A percentile compares a stretch with the other conserved stretches of the same genome.
Conservation (phyloP, 2,888 invertebrate genomes). For the Pachycephus smyrnensis region DNA sequence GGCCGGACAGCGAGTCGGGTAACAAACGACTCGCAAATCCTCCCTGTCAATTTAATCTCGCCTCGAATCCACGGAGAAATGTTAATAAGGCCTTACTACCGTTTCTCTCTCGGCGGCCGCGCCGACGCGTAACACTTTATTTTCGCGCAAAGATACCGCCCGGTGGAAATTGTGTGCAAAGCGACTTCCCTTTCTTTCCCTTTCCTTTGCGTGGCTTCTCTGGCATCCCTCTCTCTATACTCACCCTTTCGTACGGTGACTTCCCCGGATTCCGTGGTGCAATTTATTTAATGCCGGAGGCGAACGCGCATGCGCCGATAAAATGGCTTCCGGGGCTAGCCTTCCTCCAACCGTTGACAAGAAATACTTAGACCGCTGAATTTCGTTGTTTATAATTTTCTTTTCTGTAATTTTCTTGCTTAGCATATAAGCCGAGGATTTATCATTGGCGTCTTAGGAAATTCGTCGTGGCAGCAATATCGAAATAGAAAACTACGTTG, state of each 20-base stretch:
- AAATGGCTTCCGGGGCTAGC: background rate
- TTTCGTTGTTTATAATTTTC: background rate
- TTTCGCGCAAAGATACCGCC: constrained; percentile 51
- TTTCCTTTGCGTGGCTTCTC: constrained; percentile 18
- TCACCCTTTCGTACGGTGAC: constrained; percentile 3
- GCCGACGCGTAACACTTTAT: constrained; percentile 42
- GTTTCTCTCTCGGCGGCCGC: constrained; percentile 22
- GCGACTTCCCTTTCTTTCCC: constrained; percentile 30
- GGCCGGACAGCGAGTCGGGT: constrained; percentile 40
- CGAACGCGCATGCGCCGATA: background rate
- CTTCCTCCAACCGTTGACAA: background rate
- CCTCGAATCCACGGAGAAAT: constrained; percentile 65
- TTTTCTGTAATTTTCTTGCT: background rate
- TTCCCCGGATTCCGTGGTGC: background rate
- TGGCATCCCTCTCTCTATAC: constrained; percentile 4
- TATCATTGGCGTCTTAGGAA: background rate
- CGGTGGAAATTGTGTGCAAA: constrained; percentile 58
- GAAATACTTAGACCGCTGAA: background rate
- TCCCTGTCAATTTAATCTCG: constrained; percentile 67
- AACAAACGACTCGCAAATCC: constrained; percentile 68
- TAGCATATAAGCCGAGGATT: background rate
- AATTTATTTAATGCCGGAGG: background rate
- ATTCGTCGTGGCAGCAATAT: background rate
- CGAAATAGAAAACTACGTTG: background rate
- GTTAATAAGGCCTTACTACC: constrained; percentile 64